These are phyloP conservation scores for Corythornis leucogaster DNA, from an alignment of 2,797 vertebrate species.

Conservation along the genomic window DNA sequence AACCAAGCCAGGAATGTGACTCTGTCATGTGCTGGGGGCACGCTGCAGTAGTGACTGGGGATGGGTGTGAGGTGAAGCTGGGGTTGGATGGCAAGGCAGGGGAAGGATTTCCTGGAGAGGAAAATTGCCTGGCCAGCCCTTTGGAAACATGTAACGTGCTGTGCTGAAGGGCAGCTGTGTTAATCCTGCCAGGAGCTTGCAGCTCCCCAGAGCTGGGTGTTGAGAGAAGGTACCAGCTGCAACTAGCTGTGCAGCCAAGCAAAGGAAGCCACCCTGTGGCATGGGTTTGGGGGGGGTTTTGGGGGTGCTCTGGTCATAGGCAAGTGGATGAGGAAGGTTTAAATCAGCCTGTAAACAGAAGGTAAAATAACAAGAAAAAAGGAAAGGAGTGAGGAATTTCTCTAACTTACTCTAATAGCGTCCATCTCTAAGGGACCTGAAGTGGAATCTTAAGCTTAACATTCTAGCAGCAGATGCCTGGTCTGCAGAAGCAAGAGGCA, in stretches of 20 bases:
- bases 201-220: neutral
- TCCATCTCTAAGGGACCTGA: neutral
- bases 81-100: slow-evolving; percentile 5
- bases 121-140: neutral
- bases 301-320: neutral
- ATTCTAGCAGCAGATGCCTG: neutral
- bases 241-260: neutral
- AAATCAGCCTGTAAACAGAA: neutral
- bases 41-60: neutral
- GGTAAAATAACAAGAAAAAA: neutral
- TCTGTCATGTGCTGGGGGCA: slow-evolving; percentile 21
- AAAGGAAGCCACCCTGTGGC: neutral
- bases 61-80: neutral
- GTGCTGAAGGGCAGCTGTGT: neutral
- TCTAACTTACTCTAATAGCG: fast-evolving
- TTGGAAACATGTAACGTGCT: neutral
- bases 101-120: slow-evolving; percentile 44
- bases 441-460: fast-evolving
- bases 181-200: neutral
- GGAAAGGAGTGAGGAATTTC: neutral
- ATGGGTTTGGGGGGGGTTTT: neutral
- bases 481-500: neutral
- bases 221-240: slow-evolving; percentile 17
- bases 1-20: slow-evolving; percentile 19
- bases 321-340: neutral